Evolutionary conservation across 2,888 invertebrate species (phyloP), one percentile per base, ranked within the genome.

Genomic region (Acrobasis repandana): DNA sequence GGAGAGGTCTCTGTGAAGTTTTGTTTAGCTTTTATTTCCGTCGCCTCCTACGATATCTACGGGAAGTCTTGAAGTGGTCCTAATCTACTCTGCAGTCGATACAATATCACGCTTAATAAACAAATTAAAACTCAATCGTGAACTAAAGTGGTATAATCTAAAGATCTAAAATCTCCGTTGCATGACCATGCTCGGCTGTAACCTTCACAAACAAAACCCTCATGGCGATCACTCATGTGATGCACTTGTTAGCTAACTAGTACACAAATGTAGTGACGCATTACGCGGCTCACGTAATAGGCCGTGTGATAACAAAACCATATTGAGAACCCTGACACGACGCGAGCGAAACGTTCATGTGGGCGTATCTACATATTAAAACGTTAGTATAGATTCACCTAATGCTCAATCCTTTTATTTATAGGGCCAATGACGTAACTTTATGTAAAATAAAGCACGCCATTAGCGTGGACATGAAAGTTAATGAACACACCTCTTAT

Each of bases 221-320:
- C 71, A 73, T 72, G 67, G 61, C 67, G 57, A 63, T 58, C 38
- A 15, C 56, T 43, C 56, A 20, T 28, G 20, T 34, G 52, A 34
- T 48, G 38, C 38, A 36, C 15, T 50, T 38, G 56, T 20, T 47
- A 64, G 67, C 71, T 65, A 69, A 75, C 67, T 69, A 67, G 63
- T 66, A 73, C 67, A 68, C 61, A 67, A 67, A 46, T 58, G 61
- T 56, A 69, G 66, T 61, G 70, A 69, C 69, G 61, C 64, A 75
- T 83, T 82, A 84, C 84, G 79, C 75, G 76, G 66, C 71, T 60
- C 54, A 79, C 75, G 78, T 78, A 77, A 79, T 71, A 64, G 66
- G 67, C 62, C 63, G 58, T 64, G 72, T 68, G 72, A 77, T 74
- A 75, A 74, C 74, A 75, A 68, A 71, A 68, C 74, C 69, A 72